A percentile compares a stretch with the other conserved stretches of the same genome.
phyloP scores from a whole-genome alignment of 2,113 vertebrate genomes.

The Leptobrachium ailaonicum region DNA sequence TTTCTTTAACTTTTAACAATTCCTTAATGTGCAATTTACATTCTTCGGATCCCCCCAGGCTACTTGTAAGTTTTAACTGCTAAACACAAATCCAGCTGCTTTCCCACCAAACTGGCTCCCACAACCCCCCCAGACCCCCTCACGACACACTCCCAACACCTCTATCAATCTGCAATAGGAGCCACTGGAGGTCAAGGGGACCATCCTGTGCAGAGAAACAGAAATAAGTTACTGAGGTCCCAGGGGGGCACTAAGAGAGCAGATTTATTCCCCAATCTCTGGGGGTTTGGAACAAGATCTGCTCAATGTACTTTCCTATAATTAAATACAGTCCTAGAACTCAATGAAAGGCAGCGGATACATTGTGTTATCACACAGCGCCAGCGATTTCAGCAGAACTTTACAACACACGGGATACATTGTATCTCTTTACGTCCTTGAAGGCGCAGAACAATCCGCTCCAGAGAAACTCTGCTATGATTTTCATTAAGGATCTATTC shows the following conservation, averaged over 20 bases:
- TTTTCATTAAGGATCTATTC: no score
- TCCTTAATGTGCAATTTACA: conserved; percentile 13
- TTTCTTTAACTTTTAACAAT: neutral
- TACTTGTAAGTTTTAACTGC: conserved; percentile 30
- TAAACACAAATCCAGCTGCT: conserved; percentile 31
- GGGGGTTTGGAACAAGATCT: neutral
- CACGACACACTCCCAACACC: conserved; percentile 26
- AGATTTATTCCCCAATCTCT: neutral
- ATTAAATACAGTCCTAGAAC: neutral
- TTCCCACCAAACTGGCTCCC: conserved; percentile 23
- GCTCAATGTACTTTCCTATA: neutral
- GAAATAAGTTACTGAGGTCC: conserved; percentile 3
- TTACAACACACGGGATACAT: no score
- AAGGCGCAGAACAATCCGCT: no score
- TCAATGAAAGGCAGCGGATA: no score
- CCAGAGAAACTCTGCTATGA: no score
- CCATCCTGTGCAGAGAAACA: neutral
- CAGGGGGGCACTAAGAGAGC: neutral
- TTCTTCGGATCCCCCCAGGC: conserved; percentile 12
- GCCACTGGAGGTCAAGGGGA: conserved; percentile 16
- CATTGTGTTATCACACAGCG: no score
- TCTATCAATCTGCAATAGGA: neutral
- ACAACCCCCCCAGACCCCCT: neutral
- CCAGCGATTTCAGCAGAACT: no score
- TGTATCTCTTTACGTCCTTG: no score